Evolutionary conservation across 1,140 invertebrate species (phyloP).

Genomic region (Solenopsis fugax): DNA sequence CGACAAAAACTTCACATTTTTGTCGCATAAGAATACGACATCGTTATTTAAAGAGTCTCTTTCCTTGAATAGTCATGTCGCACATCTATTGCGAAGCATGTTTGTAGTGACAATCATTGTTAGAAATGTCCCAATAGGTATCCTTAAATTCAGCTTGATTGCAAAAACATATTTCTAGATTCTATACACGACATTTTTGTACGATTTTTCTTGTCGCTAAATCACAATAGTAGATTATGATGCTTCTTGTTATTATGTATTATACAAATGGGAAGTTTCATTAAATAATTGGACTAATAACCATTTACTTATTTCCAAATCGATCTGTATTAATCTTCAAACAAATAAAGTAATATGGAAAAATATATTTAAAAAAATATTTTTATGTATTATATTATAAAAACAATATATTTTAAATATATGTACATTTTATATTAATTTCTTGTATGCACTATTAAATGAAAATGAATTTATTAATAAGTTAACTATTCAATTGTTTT

Average conservation of each 20-base stretch:
- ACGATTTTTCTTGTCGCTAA: too few species aligned
- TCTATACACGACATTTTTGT: not conserved
- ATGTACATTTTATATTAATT: not conserved
- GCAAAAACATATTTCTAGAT: not conserved
- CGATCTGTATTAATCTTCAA: not conserved
- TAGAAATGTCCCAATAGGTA: not conserved
- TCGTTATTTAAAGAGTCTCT: conserved; percentile 26
- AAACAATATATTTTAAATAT: not conserved
- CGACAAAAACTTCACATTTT: not conserved
- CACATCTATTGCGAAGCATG: not conserved
- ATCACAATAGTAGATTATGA: not conserved
- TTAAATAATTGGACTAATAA: not conserved
- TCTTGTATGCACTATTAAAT: not conserved
- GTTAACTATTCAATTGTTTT: not conserved
- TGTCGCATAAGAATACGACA: not conserved
- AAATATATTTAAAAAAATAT: not conserved
- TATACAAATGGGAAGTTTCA: not conserved
- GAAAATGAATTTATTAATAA: not conserved
- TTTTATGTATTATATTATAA: not conserved
- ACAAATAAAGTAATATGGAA: not conserved
- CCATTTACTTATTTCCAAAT: not conserved
- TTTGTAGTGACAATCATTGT: conserved; percentile 1
- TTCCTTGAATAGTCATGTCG: not conserved
- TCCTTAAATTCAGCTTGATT: conserved; percentile 9
- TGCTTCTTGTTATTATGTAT: not conserved